These are phyloP conservation scores for Zoanthus solanderi DNA, from an alignment of 92 coral and sea anemone species.

Conservation along the genomic window DNA sequence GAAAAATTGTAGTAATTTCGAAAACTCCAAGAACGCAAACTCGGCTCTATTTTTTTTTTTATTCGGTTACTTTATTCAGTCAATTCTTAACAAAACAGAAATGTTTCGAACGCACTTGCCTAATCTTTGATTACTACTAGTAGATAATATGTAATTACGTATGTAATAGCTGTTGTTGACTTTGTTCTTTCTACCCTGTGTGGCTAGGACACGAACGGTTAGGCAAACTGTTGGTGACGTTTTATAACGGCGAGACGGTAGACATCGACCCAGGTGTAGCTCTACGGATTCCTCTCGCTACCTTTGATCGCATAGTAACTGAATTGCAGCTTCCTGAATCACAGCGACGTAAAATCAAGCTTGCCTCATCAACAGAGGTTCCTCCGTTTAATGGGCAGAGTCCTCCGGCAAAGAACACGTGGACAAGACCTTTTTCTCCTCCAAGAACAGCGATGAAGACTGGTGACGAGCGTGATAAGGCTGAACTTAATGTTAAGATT, in stretches of 20 bases:
- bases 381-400: constrained; percentile 66
- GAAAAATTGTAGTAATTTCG: no score
- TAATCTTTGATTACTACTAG: no score
- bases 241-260: constrained; percentile 89
- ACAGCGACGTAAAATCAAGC: constrained; percentile 83
- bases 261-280: constrained; percentile 86
- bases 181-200: not conserved
- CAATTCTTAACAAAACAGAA: no score
- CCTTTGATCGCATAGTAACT: constrained; percentile 80
- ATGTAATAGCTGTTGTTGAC: not conserved
- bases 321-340: constrained; percentile 95
- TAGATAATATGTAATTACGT: no score
- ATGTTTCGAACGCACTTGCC: no score
- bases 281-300: constrained; percentile 80
- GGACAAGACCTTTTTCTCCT: constrained; percentile 80
- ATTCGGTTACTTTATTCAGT: no score
- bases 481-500: constrained; percentile 68
- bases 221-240: constrained; percentile 84
- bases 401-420: constrained; percentile 68
- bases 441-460: constrained; percentile 41
- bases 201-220: constrained; percentile 67
- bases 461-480: constrained; percentile 49
- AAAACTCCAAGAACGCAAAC: no score
- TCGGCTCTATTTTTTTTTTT: no score
- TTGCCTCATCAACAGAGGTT: constrained; percentile 67